phyloP scores from a whole-genome alignment of 2,888 invertebrate species.

The Scrobipalpa atriplicella region DNA sequence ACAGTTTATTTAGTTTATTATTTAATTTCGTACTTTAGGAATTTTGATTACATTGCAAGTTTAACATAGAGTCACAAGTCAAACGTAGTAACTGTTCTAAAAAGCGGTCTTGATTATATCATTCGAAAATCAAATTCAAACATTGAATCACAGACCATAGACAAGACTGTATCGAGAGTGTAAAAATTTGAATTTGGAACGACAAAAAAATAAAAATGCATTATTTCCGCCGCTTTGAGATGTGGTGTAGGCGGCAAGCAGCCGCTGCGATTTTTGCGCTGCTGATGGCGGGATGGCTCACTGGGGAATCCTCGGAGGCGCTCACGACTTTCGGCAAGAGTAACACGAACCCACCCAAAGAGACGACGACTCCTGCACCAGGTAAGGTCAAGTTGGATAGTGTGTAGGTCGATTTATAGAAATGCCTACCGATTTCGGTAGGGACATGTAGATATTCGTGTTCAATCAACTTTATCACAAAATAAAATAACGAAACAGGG shows the following conservation, averaged over 20 bases:
- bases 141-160: background rate
- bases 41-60: background rate
- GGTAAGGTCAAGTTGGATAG: slow-evolving; percentile 67
- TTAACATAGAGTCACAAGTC: slow-evolving; percentile 1
- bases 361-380: slow-evolving; percentile 80
- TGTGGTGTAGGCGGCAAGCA: slow-evolving; percentile 72
- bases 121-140: background rate
- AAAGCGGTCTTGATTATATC: background rate
- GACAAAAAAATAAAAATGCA: slow-evolving; percentile 46
- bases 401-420: slow-evolving; percentile 12
- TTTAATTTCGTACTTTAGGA: background rate
- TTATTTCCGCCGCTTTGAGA: slow-evolving; percentile 68
- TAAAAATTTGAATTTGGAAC: slow-evolving; percentile 23
- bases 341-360: slow-evolving; percentile 82
- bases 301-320: slow-evolving; percentile 82
- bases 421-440: background rate
- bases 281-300: slow-evolving; percentile 67
- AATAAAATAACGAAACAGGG: too few relatives aligned
- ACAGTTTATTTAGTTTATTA: background rate
- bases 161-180: slow-evolving; percentile 16
- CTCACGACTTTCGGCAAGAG: slow-evolving; percentile 88
- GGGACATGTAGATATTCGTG: background rate
- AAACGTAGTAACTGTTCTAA: background rate
- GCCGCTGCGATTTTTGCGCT: slow-evolving; percentile 66
- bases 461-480: background rate